These are phyloP conservation scores for Temnothorax curvispinosus DNA, from an alignment of 1,140 invertebrate species.

Conservation along the genomic window DNA sequence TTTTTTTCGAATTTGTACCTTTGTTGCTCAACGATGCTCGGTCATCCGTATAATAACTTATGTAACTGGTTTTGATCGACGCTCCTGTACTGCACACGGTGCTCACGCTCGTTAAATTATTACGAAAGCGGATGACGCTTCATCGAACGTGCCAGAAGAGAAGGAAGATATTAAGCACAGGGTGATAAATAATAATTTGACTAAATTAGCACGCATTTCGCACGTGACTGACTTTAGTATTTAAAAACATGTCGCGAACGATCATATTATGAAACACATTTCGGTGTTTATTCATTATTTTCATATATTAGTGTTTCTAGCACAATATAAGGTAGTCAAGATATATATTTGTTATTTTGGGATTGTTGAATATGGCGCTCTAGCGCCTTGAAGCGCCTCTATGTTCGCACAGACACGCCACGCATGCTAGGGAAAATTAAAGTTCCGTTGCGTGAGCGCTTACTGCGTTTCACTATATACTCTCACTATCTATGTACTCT, in stretches of 20 bases:
- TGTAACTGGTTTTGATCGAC: slow-evolving; percentile 40
- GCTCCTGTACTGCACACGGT: slow-evolving; percentile 6
- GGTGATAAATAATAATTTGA: slow-evolving; percentile 22
- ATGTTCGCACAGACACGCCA: no score
- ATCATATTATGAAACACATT: background rate
- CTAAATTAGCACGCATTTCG: slow-evolving; percentile 12
- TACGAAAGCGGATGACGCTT: slow-evolving; percentile 55
- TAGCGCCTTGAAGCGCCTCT: no score
- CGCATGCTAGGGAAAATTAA: no score
- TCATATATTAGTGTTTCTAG: background rate
- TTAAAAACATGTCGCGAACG: background rate
- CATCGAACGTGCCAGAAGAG: slow-evolving; percentile 62
- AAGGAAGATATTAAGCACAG: background rate
- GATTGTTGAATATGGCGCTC: no score
- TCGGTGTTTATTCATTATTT: background rate
- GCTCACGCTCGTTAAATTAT: slow-evolving; percentile 57
- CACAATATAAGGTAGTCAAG: background rate
- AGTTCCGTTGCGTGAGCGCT: no score
- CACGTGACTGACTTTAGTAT: background rate
- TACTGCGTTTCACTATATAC: no score
- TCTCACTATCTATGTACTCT: no score
- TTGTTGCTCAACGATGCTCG: background rate
- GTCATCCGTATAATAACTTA: background rate
- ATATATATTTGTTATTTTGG: background rate
- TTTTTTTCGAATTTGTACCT: background rate